Conservation (phyloP, 1,140 invertebrate species). For the Oedothorax gibbosus region DNA sequence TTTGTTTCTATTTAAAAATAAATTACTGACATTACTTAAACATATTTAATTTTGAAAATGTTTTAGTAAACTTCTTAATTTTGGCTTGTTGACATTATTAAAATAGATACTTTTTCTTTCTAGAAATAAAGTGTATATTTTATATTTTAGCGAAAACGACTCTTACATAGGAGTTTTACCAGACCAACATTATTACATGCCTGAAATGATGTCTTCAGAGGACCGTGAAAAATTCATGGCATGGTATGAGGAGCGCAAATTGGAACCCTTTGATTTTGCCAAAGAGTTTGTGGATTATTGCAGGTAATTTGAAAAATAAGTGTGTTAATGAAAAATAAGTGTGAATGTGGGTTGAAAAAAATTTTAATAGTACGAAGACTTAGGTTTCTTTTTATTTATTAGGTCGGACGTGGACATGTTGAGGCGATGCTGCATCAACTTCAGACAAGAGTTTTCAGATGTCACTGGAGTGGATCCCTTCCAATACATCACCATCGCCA, state of each 20-base stretch:
- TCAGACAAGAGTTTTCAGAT: neutral
- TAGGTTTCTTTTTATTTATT: neutral
- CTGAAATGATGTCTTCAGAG: neutral
- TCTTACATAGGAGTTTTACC: neutral
- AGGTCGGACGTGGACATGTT: conserved; percentile 3
- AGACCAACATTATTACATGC: neutral
- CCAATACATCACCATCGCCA: neutral
- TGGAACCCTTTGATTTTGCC: neutral
- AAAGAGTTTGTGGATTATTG: neutral
- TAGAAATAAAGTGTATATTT: too few relatives aligned
- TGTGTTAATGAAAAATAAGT: neutral
- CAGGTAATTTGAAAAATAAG: neutral
- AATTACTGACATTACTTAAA: too few relatives aligned
- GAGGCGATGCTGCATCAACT: conserved; percentile 1
- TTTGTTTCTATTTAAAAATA: too few relatives aligned
- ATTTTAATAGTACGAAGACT: neutral
- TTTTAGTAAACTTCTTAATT: too few relatives aligned
- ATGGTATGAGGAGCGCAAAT: neutral
- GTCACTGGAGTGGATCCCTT: conserved; percentile 2
- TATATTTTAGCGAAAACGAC: too few relatives aligned
- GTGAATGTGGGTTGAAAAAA: neutral
- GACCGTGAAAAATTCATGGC: neutral
- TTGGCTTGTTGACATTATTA: too few relatives aligned
- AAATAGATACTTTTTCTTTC: too few relatives aligned
- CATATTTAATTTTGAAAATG: too few relatives aligned